A percentile compares a stretch with the other conserved stretches of the same genome.
Evolutionary conservation across 2,888 invertebrate genomes (phyloP).

Genomic region (Lasioglossum villosulum): DNA sequence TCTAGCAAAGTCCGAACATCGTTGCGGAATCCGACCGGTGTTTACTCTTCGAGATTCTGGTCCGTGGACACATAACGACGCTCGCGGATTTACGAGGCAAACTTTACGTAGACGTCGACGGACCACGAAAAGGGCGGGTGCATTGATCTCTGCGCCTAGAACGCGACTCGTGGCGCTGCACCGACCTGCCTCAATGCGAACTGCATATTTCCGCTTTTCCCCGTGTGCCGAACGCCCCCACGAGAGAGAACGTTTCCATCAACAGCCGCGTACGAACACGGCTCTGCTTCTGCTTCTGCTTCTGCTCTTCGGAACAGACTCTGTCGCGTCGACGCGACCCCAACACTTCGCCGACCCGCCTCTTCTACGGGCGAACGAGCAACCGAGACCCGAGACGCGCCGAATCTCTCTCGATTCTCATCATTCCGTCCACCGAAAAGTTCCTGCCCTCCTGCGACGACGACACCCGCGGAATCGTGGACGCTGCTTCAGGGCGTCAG

Average conservation of each 20-base stretch:
- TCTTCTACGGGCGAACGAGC: neutral
- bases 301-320: neutral
- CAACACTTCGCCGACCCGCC: neutral
- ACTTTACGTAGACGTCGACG: conserved; percentile 53
- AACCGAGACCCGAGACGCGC: neutral
- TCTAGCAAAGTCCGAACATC: neutral
- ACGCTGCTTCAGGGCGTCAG: neutral
- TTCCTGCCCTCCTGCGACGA: neutral
- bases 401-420: neutral
- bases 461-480: neutral
- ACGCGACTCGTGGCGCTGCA: conserved; percentile 76
- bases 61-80: conserved; percentile 39
- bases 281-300: conserved; percentile 1
- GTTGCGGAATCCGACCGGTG: neutral
- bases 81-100: conserved; percentile 41
- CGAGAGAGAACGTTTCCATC: conserved; percentile 46
- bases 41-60: neutral
- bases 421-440: neutral
- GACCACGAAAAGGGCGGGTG: conserved; percentile 65
- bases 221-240: conserved; percentile 2
- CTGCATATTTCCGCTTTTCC: conserved; percentile 72
- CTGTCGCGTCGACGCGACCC: conserved; percentile 31
- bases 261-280: conserved; percentile 42
- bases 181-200: conserved; percentile 81
- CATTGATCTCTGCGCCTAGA: conserved; percentile 77